phyloP scores from a whole-genome alignment of 2,113 vertebrate genomes.

The chimpanzee (Pan troglodytes) region NHGRI_mPanTro3-v2.1_pri NC_072398.2:177362001-177362500 shows the following conservation, averaged over 20 bases:
- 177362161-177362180: background rate
- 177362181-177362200: background rate
- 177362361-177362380: conserved; percentile 71
- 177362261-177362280: background rate
- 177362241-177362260: conserved; percentile 59
- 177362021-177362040: background rate
- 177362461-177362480: conserved; percentile 73
- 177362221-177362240: conserved; percentile 13
- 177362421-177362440: conserved; percentile 75
- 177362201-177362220: background rate
- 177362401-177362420: conserved; percentile 68
- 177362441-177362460: conserved; percentile 76
- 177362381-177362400: conserved; percentile 66
- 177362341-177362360: conserved; percentile 32
- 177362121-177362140: background rate
- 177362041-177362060: background rate
- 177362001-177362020: background rate
- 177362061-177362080: background rate
- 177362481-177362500: conserved; percentile 61
- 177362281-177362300: conserved; percentile 10
- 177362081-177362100: background rate
- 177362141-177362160: background rate
- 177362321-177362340: conserved; percentile 33
- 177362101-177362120: background rate
- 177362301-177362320: background rate